A percentile compares a stretch with the other conserved stretches of the same genome.
Conservation (phyloP, 2,113 vertebrate genomes). For the Leucopternis melanops region DNA sequence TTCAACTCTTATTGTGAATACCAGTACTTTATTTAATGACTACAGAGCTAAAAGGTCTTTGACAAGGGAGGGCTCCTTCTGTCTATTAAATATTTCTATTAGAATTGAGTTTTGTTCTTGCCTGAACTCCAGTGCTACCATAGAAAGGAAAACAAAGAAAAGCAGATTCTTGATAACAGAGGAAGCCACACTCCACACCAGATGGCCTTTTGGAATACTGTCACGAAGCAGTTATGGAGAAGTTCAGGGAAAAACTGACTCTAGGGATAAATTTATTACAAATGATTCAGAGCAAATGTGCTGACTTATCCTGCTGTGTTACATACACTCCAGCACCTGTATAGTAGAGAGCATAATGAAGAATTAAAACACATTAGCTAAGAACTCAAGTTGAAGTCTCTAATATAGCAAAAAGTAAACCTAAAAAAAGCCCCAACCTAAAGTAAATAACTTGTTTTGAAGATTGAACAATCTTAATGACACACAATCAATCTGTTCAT, state of each 20-base stretch:
- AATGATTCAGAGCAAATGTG: not conserved
- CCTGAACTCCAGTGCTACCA: not conserved
- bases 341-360: not conserved
- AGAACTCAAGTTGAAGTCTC: not conserved
- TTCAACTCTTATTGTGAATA: not conserved
- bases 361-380: not conserved
- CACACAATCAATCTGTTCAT: not conserved
- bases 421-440: not conserved
- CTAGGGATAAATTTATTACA: not conserved
- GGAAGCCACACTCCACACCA: not conserved
- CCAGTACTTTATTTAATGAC: not conserved
- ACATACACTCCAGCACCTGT: not conserved
- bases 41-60: not conserved
- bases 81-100: not conserved
- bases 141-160: not conserved
- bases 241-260: not conserved
- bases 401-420: not conserved
- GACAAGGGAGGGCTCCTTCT: not conserved
- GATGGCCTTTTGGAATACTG: not conserved
- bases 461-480: not conserved
- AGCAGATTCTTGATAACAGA: not conserved
- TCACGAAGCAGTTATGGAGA: not conserved
- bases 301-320: not conserved
- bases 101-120: not conserved
- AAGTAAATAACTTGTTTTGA: not conserved